phyloP scores from a whole-genome alignment of 2,888 invertebrate species.

The Ennomos fuscantarius region DNA sequence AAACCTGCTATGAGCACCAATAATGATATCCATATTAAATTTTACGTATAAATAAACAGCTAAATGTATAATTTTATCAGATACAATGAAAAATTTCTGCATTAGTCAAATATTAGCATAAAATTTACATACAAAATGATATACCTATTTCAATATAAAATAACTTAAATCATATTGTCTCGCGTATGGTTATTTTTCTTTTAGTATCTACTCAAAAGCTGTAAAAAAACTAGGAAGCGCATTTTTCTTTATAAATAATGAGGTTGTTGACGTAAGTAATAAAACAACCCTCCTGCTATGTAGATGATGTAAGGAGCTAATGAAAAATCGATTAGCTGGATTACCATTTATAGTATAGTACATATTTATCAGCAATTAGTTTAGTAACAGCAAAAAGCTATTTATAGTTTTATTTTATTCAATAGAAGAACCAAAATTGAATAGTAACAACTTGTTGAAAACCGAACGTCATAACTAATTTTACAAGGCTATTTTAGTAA shows the following conservation, averaged over 20 bases:
- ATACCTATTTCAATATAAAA: background rate
- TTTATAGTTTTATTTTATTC: background rate
- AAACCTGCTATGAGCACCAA: conserved; percentile 27
- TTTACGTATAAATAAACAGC: conserved; percentile 12
- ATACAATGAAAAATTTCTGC: conserved; percentile 23
- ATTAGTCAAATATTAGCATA: conserved; percentile 19
- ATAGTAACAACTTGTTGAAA: background rate
- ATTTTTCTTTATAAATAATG: background rate
- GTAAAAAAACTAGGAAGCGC: conserved; percentile 10
- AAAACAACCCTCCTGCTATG: conserved; percentile 12
- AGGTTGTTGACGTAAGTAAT: background rate
- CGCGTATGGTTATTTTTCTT: too few species aligned
- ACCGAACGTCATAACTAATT: background rate
- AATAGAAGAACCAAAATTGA: conserved; percentile 7
- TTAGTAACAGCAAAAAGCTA: conserved; percentile 1
- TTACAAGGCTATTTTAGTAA: conserved; percentile 18
- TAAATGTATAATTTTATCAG: conserved; percentile 24
- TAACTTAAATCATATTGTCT: too few species aligned
- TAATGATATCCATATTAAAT: conserved; percentile 37
- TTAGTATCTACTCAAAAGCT: background rate
- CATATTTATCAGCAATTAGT: conserved; percentile 21
- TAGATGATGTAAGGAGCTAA: conserved; percentile 49
- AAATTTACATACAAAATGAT: conserved; percentile 25
- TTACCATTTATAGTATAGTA: conserved; percentile 37
- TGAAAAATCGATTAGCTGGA: conserved; percentile 37